Conservation (phyloP, 2,113 vertebrate species). For the Ancistrus triradiatus region DNA sequence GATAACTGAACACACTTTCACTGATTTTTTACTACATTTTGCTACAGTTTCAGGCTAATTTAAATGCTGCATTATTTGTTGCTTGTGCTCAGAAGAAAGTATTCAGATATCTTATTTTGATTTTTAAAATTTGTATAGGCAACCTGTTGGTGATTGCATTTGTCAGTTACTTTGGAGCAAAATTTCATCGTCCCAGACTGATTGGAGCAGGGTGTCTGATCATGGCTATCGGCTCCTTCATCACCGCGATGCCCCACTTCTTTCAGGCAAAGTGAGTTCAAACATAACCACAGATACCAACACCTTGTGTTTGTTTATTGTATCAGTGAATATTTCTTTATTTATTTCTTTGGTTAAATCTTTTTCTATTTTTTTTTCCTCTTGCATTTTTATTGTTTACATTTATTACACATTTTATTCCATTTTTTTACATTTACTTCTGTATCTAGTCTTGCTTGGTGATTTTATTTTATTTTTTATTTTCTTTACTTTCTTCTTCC, state of each 20-base stretch:
- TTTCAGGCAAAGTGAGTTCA: slow-evolving; percentile 84
- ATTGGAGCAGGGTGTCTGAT: slow-evolving; percentile 85
- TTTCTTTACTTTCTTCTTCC: no score
- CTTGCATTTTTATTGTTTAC: no score
- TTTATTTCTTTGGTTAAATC: no score
- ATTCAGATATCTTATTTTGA: neutral
- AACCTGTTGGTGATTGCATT: slow-evolving; percentile 88
- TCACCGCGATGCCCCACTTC: slow-evolving; percentile 85
- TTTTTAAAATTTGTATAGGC: slow-evolving; percentile 61
- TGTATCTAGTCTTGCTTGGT: no score
- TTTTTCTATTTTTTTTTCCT: no score
- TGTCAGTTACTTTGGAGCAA: slow-evolving; percentile 95
- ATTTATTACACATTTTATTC: no score
- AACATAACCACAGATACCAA: slow-evolving; percentile 6
- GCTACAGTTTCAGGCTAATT: no score
- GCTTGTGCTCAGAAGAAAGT: no score
- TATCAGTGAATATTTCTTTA: no score
- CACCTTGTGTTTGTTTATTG: no score
- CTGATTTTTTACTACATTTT: neutral
- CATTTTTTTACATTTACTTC: no score
- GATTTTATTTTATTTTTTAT: no score
- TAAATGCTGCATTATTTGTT: neutral
- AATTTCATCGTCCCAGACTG: slow-evolving; percentile 86
- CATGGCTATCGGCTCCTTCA: slow-evolving; percentile 80
- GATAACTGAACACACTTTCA: neutral